Evolutionary conservation across 2,113 vertebrate genomes (phyloP), one percentile per base, ranked within the genome.

Genomic region (Spea bombifrons): DNA sequence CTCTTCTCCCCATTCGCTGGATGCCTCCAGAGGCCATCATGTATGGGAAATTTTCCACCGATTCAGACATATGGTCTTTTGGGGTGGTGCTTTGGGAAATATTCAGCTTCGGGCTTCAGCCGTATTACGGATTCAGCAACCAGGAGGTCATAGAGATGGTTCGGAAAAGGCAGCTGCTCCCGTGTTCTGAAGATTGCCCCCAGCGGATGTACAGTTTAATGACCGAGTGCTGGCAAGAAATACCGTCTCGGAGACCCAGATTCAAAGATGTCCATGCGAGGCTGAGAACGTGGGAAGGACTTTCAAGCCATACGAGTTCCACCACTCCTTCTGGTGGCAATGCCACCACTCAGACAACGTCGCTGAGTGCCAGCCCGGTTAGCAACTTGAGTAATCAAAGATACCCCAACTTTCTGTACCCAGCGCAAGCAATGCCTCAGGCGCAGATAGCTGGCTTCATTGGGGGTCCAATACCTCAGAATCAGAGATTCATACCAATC

Each of bases 61-160:
- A 98, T 87, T 97, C 96, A 0, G 97, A 99, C 86, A 94, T 99
- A 76, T 99, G 97, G 97, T 96, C 97, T 0, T 99, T 96, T 8
- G 97, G 97, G 2, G 97, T 99, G 1, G 94, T 99, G 63, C 80
- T 99, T 17, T 99, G 97, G 97, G 97, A 99, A 84, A 94, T 99
- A 63, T 99, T 99, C 89, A 99, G 96, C 88, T 99, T 98, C 9
- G 97, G 97, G 53, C 94, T 99, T 17, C 97, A 99, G 86, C 97
- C 97, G 0, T 99, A 95, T 59, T 99, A 99, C 0, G 97, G 97
- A 3, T 99, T 98, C 86, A 97, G 95, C 79, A 98, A 99, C 84
- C 97, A 99, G 87, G 97, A 99, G 84, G 97, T 99, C 82, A 96
- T 99, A 45, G 97, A 99, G 87, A 98, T 99, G 97, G 94, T 98